These are phyloP conservation scores for Urosaurus nigricauda DNA, from an alignment of 2,797 vertebrate species.

Conservation along the genomic window DNA sequence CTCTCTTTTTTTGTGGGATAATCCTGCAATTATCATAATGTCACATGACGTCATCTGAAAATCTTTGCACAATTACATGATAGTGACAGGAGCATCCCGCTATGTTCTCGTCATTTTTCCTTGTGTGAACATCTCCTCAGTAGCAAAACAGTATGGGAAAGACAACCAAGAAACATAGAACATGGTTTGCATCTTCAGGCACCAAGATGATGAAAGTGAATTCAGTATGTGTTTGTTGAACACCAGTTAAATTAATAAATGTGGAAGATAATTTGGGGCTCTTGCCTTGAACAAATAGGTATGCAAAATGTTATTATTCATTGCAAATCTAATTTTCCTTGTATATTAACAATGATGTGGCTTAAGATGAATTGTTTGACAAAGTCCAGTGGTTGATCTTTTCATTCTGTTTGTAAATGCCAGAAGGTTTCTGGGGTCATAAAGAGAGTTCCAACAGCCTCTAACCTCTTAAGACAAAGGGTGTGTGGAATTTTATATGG, in stretches of 20 bases:
- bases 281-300: not conserved
- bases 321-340: not conserved
- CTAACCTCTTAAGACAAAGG: constrained; percentile 19
- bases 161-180: not conserved
- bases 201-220: not conserved
- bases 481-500: not conserved
- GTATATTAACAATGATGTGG: not conserved
- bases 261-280: not conserved
- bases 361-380: not conserved
- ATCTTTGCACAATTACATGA: too few species aligned
- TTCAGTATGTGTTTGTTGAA: not conserved
- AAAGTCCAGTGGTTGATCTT: not conserved
- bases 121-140: too few species aligned
- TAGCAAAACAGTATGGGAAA: not conserved
- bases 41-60: too few species aligned
- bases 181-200: not conserved
- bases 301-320: not conserved
- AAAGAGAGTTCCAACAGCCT: not conserved
- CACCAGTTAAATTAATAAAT: not conserved
- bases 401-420: not conserved
- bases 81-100: too few species aligned
- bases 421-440: constrained; percentile 3
- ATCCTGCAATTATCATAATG: too few species aligned
- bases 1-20: too few species aligned
- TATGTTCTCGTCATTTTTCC: too few species aligned